Evolutionary conservation across 2,888 invertebrate genomes (phyloP).

Genomic region (Dioctria rufipes): DNA sequence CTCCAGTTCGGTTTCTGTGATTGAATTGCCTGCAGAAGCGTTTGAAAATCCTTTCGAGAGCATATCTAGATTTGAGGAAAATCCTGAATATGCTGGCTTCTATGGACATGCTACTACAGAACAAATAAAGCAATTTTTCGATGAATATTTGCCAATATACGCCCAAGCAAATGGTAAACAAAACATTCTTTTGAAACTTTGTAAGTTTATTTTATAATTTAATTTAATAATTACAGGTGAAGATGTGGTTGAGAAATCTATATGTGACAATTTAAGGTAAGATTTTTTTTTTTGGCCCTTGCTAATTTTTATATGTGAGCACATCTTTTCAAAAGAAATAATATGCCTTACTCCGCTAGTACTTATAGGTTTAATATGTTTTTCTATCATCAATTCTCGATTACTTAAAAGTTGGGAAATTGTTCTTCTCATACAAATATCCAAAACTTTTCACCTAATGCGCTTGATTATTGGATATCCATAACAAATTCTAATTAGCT

Average conservation of each 20-base stretch:
- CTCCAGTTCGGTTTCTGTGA: constrained; percentile 33
- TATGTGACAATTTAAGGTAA: background rate
- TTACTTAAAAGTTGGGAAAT: too few species aligned
- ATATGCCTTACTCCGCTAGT: too few species aligned
- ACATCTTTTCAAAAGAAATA: too few species aligned
- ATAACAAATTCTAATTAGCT: too few species aligned
- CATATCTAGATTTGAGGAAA: constrained; percentile 54
- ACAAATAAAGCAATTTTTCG: constrained; percentile 55
- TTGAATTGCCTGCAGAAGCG: constrained; percentile 52
- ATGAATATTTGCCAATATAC: constrained; percentile 56
- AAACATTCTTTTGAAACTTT: too few species aligned
- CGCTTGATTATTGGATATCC: too few species aligned
- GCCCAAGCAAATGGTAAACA: constrained; percentile 44
- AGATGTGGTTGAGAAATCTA: background rate
- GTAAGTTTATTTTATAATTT: background rate
- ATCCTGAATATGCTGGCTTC: constrained; percentile 56
- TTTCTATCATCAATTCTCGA: too few species aligned
- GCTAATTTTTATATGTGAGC: too few species aligned
- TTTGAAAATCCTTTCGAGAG: constrained; percentile 56
- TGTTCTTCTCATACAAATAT: too few species aligned
- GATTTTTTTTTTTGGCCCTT: background rate
- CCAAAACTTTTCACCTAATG: too few species aligned
- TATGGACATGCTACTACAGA: constrained; percentile 52
- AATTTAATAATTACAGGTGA: background rate
- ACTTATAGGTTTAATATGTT: too few species aligned